These are phyloP conservation scores for Otis tarda DNA, from an alignment of 2,113 vertebrate genomes.

Conservation along the genomic window DNA sequence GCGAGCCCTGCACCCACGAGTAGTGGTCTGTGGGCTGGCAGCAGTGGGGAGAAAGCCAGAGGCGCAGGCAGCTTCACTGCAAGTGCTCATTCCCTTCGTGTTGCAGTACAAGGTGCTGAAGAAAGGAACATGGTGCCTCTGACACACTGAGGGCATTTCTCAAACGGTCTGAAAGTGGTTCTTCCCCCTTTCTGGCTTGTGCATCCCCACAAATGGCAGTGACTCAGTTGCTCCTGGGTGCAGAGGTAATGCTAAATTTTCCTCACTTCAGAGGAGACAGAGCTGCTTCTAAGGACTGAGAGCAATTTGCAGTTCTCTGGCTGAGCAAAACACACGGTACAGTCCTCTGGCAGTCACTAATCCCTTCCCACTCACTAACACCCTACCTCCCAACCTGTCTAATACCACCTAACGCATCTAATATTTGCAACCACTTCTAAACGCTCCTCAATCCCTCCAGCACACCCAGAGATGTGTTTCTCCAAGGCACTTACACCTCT, in stretches of 20 bases:
- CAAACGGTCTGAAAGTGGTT: neutral
- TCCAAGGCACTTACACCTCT: neutral
- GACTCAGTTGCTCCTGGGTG: neutral
- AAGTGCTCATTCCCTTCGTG: neutral
- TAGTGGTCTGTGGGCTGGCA: no score
- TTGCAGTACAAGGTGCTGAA: rapidly evolving
- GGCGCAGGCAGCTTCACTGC: neutral
- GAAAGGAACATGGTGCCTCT: neutral
- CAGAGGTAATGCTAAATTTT: neutral
- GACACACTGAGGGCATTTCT: neutral
- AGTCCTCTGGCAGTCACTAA: neutral
- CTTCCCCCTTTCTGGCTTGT: neutral
- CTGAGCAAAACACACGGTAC: neutral
- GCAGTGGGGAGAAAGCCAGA: neutral
- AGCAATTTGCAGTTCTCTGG: neutral
- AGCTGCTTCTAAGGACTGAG: neutral
- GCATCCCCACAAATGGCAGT: neutral
- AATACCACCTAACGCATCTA: neutral
- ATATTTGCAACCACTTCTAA: neutral
- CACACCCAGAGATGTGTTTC: neutral
- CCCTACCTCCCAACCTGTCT: neutral
- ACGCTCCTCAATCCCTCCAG: neutral
- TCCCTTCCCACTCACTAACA: neutral
- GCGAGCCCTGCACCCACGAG: neutral
- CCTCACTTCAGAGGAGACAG: neutral